These are phyloP conservation scores for Enteromius viviparus DNA, from an alignment of 2,797 vertebrate genomes.

Conservation along the genomic window DNA sequence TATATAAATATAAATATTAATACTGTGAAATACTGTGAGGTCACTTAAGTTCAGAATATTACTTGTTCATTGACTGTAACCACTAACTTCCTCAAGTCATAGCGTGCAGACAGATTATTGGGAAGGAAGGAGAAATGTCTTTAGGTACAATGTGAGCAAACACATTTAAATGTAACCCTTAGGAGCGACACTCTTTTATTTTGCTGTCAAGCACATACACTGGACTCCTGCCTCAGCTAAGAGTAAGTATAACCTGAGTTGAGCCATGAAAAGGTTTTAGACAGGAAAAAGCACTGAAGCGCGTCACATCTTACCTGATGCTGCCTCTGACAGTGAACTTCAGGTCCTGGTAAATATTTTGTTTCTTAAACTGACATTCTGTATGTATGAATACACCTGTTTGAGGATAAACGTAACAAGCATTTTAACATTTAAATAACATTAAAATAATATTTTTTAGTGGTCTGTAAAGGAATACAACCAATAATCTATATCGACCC, in stretches of 20 bases:
- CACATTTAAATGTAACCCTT: conserved; percentile 4
- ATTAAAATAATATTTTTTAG: not conserved
- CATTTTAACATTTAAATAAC: not conserved
- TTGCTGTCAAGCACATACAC: not conserved
- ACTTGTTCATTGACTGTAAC: not conserved
- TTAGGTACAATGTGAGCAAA: not conserved
- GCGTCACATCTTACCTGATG: not conserved
- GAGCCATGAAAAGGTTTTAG: conserved; percentile 4
- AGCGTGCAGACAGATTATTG: not conserved
- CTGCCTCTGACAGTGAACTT: conserved; percentile 18
- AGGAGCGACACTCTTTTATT: conserved; percentile 24
- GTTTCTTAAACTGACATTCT: conserved; percentile 16
- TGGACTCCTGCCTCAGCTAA: not conserved
- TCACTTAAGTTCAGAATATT: not conserved
- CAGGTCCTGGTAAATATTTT: not conserved
- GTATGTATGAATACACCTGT: not conserved
- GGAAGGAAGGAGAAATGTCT: not conserved
- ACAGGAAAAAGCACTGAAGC: conserved; percentile 1
- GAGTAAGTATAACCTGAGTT: conserved; percentile 8
- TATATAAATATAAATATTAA: not conserved
- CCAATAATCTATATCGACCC: not conserved
- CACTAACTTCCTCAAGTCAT: not conserved
- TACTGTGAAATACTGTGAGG: no score
- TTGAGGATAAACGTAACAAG: not conserved
- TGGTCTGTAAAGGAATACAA: not conserved